phyloP scores from a whole-genome alignment of 2,113 vertebrate genomes.

The Uria aalge region DNA sequence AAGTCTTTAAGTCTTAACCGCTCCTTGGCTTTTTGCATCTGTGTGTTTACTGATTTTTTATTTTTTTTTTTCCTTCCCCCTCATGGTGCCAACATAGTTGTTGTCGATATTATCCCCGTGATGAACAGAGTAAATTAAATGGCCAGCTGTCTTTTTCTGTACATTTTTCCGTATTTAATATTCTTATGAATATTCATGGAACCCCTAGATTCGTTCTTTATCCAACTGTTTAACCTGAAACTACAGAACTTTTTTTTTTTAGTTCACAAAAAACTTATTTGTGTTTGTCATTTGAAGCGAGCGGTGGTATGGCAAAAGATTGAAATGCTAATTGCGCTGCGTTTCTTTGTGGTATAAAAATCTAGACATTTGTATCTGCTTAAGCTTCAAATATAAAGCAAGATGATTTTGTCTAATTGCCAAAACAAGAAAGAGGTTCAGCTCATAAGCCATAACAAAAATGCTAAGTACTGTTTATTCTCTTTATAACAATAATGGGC shows the following conservation, averaged over 20 bases:
- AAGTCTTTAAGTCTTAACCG: not conserved
- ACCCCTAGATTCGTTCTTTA: not conserved
- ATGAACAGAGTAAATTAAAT: not conserved
- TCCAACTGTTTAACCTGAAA: slow-evolving; percentile 7
- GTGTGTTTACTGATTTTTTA: not conserved
- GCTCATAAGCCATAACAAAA: not conserved
- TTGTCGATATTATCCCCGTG: not conserved
- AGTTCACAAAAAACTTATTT: not conserved
- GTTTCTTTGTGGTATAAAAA: not conserved
- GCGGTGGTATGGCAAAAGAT: not conserved
- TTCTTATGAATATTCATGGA: not conserved
- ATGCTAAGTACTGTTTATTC: not conserved
- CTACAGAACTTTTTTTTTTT: not conserved
- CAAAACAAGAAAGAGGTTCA: not conserved
- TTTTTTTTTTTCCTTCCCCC: not conserved
- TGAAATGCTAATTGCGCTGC: not conserved
- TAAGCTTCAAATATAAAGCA: not conserved
- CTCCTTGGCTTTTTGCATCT: not conserved
- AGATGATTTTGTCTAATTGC: slow-evolving; percentile 11
- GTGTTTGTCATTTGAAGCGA: not conserved
- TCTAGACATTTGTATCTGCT: not conserved
- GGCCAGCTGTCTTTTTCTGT: not conserved
- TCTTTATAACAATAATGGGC: not conserved
- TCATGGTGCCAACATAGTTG: not conserved
- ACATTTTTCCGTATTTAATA: not conserved